Percentiles rank a stretch among this genome's conserved stretches.
Conservation (phyloP, 2,888 invertebrate genomes). For the Lutraria lutraria region DNA sequence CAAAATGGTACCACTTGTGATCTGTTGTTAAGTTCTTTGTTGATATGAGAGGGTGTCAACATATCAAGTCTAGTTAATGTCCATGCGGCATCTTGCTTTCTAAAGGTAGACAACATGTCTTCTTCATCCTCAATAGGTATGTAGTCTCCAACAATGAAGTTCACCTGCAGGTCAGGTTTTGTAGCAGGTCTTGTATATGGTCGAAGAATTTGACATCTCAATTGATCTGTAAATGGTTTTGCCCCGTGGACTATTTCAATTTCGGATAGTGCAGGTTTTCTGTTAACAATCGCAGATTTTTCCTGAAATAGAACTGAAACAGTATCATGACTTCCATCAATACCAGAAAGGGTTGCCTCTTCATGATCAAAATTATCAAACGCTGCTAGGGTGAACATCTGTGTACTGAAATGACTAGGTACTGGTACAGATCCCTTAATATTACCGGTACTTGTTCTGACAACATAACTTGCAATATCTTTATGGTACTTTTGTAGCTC, state of each 20-base stretch:
- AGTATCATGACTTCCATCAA: slow-evolving; percentile 40
- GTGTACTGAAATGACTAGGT: slow-evolving; percentile 37
- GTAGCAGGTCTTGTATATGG: slow-evolving; percentile 21
- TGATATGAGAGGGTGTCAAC: too few species aligned
- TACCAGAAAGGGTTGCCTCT: slow-evolving; percentile 36
- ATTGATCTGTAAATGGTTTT: slow-evolving; percentile 11
- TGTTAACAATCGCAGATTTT: neutral
- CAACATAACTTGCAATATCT: slow-evolving; percentile 29
- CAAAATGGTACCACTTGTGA: slow-evolving; percentile 24
- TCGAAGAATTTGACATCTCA: slow-evolving; percentile 21
- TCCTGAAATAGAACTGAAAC: slow-evolving; percentile 36
- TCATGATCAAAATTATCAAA: slow-evolving; percentile 52
- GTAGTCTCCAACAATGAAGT: too few species aligned
- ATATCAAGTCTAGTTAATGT: too few species aligned
- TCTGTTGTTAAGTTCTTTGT: neutral
- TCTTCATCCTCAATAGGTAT: neutral
- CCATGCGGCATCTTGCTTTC: slow-evolving; percentile 29
- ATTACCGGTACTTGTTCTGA: slow-evolving; percentile 12
- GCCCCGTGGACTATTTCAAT: neutral
- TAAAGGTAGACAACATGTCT: neutral
- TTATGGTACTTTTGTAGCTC: slow-evolving; percentile 35
- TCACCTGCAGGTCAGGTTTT: neutral
- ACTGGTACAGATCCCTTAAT: slow-evolving; percentile 25
- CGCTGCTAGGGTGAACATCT: slow-evolving; percentile 40
- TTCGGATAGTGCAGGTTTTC: slow-evolving; percentile 29